Base-by-base conservation (phyloP, 92 coral and sea anemone genomes). In the Phymanthus crucifer region DNA sequence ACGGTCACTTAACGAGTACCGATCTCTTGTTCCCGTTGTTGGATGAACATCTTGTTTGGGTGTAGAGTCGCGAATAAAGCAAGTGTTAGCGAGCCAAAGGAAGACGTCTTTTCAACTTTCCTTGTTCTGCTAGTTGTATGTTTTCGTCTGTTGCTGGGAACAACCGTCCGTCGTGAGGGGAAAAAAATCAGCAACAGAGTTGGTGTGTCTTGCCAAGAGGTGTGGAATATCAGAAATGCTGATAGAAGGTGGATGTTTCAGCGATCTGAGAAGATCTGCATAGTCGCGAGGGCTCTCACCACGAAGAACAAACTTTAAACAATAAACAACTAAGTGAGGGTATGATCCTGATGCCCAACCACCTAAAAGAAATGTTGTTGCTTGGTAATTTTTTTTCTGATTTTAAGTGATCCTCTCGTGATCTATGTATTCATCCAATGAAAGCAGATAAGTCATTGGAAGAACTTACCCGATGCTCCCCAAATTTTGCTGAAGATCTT, bases 401-500 rank as follows among this genome's bases (percentile, higher is more conserved):
- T 3, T 38, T 38, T n/a, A n/a, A n/a, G n/a, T n/a, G n/a, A n/a
- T n/a, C n/a, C n/a, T n/a, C n/a, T n/a, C n/a, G n/a, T n/a, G n/a
- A n/a, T n/a, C n/a, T n/a, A n/a, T n/a, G n/a, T n/a, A n/a, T n/a
- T n/a, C n/a, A n/a, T n/a, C n/a, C n/a, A n/a, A n/a, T n/a, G n/a
- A n/a, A n/a, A n/a, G n/a, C n/a, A n/a, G n/a, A n/a, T n/a, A n/a
- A n/a, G n/a, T n/a, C n/a, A n/a, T n/a, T n/a, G n/a, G n/a, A 38
- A 38, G 9, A 38, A 3, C 50, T 74, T 58, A 83, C 87, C 87
- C 29, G 87, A 83, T 66, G 87, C 83, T 7, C 83, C 87, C 87
- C 88, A 84, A 18, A 84, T 84, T 66, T 84, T 84, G 9, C 84
- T 29, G 43, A 84, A 84, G 52, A 84, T 84, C 70, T 84, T 84